Evolutionary conservation across 2,113 vertebrate species (phyloP).

Genomic region (Balaeniceps rex): DNA sequence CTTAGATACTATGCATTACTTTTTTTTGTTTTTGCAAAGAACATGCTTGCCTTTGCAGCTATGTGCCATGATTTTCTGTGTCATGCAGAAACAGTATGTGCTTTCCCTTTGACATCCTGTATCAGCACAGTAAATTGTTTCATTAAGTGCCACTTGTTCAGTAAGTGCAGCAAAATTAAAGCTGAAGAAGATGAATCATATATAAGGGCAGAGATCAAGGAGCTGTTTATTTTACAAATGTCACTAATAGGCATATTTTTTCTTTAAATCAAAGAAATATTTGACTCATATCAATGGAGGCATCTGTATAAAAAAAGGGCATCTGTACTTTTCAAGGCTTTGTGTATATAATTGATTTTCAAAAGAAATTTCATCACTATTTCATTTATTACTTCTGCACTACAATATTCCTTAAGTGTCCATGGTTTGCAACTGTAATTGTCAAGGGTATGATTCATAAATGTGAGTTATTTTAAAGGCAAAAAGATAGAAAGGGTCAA

Average conservation of each 20-base stretch:
- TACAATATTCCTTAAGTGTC: slow-evolving; percentile 50
- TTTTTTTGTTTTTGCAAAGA: background rate
- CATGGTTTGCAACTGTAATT: slow-evolving; percentile 57
- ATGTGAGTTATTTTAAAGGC: slow-evolving; percentile 35
- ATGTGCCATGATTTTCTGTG: background rate
- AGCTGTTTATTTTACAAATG: slow-evolving; percentile 49
- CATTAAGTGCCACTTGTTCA: slow-evolving; percentile 31
- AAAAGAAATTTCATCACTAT: background rate
- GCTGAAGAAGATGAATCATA: slow-evolving; percentile 11
- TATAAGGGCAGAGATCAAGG: slow-evolving; percentile 28
- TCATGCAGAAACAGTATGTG: background rate
- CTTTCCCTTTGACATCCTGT: background rate
- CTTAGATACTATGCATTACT: background rate
- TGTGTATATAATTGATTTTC: slow-evolving; percentile 12
- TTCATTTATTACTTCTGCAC: background rate
- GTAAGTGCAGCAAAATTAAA: slow-evolving; percentile 40
- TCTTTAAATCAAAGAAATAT: slow-evolving; percentile 34
- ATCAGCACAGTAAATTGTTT: background rate
- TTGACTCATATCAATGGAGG: background rate
- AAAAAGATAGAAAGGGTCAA: slow-evolving; percentile 29
- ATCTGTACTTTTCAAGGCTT: slow-evolving; percentile 16
- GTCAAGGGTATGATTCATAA: slow-evolving; percentile 56
- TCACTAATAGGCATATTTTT: slow-evolving; percentile 7
- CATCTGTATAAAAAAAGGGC: background rate
- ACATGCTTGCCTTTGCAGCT: background rate